Conservation (phyloP, 1,140 invertebrate species). For the Scylla paramamosain region DNA sequence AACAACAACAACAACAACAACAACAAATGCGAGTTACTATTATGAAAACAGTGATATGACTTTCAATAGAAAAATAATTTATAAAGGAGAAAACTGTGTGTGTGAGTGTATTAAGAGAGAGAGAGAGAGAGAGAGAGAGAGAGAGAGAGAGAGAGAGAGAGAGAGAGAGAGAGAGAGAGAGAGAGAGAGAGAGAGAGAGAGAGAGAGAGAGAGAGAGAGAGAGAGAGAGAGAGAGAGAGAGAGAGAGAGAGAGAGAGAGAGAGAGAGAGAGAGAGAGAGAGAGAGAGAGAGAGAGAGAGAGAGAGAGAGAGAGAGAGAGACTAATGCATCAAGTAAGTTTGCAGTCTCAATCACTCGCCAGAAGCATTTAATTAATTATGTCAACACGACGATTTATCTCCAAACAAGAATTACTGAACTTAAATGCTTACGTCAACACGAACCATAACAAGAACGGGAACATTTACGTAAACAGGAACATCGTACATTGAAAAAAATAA, state of each 20-base stretch:
- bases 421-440: no score
- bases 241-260: neutral
- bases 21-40: no score
- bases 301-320: slow-evolving; percentile 51
- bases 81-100: neutral
- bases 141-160: slow-evolving; percentile 29
- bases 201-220: slow-evolving; percentile 45
- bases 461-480: no score
- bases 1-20: no score
- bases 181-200: slow-evolving; percentile 44
- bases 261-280: neutral
- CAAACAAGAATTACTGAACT: no score
- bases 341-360: neutral
- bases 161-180: slow-evolving; percentile 7
- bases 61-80: no score
- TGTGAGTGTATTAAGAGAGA: neutral
- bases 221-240: neutral
- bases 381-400: no score
- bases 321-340: neutral
- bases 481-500: no score
- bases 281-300: slow-evolving; percentile 48
- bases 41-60: no score
- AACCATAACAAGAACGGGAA: no score
- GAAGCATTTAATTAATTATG: no score
- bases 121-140: slow-evolving; percentile 45